Evolutionary conservation across 2,797 vertebrate genomes (phyloP).

Genomic region (Meda fulgida): DNA sequence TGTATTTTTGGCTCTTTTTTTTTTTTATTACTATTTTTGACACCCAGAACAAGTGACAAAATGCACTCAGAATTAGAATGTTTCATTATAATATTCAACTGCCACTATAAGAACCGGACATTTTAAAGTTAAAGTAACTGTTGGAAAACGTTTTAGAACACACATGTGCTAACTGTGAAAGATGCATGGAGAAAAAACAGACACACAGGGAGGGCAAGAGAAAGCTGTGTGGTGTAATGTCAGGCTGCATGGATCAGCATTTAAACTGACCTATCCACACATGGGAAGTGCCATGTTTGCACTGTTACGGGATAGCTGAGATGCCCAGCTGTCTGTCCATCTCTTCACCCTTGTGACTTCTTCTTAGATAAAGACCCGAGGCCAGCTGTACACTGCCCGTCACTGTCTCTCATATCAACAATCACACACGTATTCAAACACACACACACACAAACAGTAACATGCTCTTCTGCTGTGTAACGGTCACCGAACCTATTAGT

Average conservation of each 20-base stretch:
- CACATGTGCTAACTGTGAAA: background rate
- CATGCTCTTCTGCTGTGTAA: background rate
- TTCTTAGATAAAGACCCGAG: conserved; percentile 32
- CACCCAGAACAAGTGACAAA: too few relatives aligned
- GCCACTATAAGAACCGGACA: background rate
- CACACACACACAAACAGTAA: conserved; percentile 10
- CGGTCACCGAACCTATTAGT: conserved; percentile 31
- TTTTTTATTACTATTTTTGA: too few relatives aligned
- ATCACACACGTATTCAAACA: conserved; percentile 1
- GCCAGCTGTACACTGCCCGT: conserved; percentile 59
- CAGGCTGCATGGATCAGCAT: conserved; percentile 37
- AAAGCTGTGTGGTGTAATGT: conserved; percentile 30
- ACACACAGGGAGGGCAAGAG: conserved; percentile 5
- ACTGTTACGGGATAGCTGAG: conserved; percentile 34
- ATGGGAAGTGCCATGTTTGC: conserved; percentile 58
- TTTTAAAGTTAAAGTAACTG: background rate
- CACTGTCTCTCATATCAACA: conserved; percentile 37
- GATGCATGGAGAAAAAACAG: background rate
- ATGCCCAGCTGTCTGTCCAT: conserved; percentile 65
- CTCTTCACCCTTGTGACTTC: conserved; percentile 60
- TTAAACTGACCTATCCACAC: conserved; percentile 29
- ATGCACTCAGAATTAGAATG: background rate
- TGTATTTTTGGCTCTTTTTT: too few relatives aligned
- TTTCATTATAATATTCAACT: background rate
- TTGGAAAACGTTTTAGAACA: background rate